Evolutionary conservation across 2,797 vertebrate species (phyloP), one percentile per base, ranked within the genome.

Genomic region (Sebastes cheni): DNA sequence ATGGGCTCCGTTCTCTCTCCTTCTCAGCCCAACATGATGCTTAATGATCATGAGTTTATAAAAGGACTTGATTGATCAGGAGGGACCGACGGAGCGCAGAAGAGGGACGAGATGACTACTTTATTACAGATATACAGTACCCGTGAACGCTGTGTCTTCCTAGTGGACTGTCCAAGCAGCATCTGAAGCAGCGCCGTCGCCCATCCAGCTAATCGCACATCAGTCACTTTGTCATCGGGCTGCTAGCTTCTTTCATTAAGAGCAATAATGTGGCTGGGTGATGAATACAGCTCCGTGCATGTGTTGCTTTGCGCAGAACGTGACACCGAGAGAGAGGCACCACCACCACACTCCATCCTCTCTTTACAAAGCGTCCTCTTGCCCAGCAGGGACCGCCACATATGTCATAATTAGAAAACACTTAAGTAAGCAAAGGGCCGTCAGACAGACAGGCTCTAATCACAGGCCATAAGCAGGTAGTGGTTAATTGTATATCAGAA

Each of bases 351-450:
- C 91, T 95, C 92, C 88, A 88, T 97, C 97, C 97, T 96, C 95
- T 96, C 96, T 96, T 97, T 97, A 97, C 97, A 97, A 97, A 97
- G 97, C 95, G 92, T 96, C 96, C 96, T 95, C 96, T 96, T 86
- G 96, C 97, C 96, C 97, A 96, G 96, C 96, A 93, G 96, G 96
- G 94, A 95, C 95, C 94, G 95, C 92, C 95, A 93, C 96, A 96
- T 99, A 96, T 96, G 97, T 99, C 97, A 98, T 97, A 96, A 99
- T 99, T 97, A 97, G 96, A 98, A 98, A 98, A 97, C 97, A 98
- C 97, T 99, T 98, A 97, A 96, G 96, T 96, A 97, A 96, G 97
- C 96, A 97, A 96, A 95, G 93, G 92, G 93, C 90, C 79, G 86
- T 94, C 94, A 94, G 90, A 93, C 79, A 91, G 93, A 93, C 93